phyloP scores from a whole-genome alignment of 1,140 invertebrate species.

The Helicoverpa zea region DNA sequence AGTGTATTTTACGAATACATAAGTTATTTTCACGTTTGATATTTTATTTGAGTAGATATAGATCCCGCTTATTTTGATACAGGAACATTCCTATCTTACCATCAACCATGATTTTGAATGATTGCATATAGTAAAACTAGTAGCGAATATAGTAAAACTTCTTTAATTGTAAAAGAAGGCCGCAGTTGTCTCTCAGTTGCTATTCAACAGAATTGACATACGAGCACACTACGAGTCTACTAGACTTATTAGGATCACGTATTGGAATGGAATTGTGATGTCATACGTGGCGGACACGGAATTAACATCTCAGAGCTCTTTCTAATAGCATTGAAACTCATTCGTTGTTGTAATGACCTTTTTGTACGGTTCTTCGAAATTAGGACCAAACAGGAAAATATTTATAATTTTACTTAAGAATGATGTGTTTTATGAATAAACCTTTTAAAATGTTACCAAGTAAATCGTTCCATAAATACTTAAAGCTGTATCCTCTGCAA shows the following conservation, averaged over 20 bases:
- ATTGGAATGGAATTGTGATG: conserved; percentile 19
- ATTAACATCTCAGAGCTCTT: conserved; percentile 18
- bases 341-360: conserved; percentile 27
- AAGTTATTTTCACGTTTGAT: conserved; percentile 16
- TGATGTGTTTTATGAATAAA: not conserved
- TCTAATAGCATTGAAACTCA: conserved; percentile 39
- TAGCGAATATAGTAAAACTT: no score
- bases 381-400: conserved; percentile 30
- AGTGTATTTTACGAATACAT: conserved; percentile 48
- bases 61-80: not conserved
- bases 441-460: not conserved
- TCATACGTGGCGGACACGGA: conserved; percentile 26
- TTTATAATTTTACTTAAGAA: not conserved
- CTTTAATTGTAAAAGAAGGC: no score
- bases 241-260: not conserved
- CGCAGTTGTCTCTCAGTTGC: not conserved
- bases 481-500: conserved; percentile 4
- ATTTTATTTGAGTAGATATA: conserved; percentile 37
- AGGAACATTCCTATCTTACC: no score
- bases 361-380: conserved; percentile 56
- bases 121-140: no score
- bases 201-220: not conserved
- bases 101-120: no score
- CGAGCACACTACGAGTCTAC: not conserved
- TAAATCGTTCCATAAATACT: conserved; percentile 12